These are phyloP conservation scores for Sminthurinus aureus DNA, from an alignment of 2,888 invertebrate genomes.

Conservation along the genomic window DNA sequence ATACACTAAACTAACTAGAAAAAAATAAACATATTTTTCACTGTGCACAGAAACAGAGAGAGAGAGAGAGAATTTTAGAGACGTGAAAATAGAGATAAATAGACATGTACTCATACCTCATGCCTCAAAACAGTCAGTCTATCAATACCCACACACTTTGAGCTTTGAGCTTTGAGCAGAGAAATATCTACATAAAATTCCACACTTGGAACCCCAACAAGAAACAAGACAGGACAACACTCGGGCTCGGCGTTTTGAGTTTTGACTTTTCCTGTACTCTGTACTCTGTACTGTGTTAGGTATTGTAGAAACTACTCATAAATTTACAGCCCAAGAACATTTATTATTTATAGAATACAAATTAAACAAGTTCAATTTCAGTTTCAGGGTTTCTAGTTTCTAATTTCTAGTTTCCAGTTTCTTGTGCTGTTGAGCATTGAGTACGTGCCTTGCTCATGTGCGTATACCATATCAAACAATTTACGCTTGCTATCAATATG, in stretches of 20 bases:
- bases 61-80: neutral
- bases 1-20: neutral
- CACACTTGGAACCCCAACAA: neutral
- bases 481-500: too few relatives aligned
- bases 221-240: neutral
- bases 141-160: neutral
- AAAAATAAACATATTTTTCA: constrained; percentile 8
- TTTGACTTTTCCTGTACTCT: neutral
- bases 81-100: neutral
- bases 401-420: neutral
- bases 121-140: too few relatives aligned
- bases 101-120: too few relatives aligned
- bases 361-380: neutral
- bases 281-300: too few relatives aligned
- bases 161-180: too few relatives aligned
- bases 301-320: too few relatives aligned
- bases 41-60: neutral
- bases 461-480: too few relatives aligned
- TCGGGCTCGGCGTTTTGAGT: neutral
- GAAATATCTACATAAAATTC: neutral
- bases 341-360: constrained; percentile 1
- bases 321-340: neutral
- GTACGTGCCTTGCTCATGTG: too few relatives aligned
- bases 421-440: too few relatives aligned
- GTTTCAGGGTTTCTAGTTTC: neutral